Base-by-base conservation (phyloP, 1,140 invertebrate species). In the Macrotrachela quadricornifera region DNA sequence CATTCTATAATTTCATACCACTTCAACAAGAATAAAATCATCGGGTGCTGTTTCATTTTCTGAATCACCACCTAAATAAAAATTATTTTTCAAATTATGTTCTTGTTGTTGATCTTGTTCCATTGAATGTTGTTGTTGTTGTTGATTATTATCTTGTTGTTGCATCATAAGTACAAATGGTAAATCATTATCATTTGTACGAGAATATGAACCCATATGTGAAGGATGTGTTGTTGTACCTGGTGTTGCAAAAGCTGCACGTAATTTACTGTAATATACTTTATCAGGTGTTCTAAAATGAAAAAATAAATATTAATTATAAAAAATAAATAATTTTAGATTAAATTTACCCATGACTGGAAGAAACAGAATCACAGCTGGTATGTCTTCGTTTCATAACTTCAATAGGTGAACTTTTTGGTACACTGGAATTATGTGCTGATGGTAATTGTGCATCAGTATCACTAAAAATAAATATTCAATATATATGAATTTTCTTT, bases 1-100 rank as follows among this genome's bases (percentile, higher is more conserved):
- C n/a, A n/a, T n/a, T n/a, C n/a, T n/a, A 43, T n/a, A 50, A 42
- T 14, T 39, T 55, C 59, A 37, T 52, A 62, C 62, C 59, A 62
- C 48, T 68, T 80, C 78, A 69, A 80, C 77, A 75, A 80, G 77
- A 65, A 80, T 79, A 74, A 80, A 80, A 67, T 79, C 78, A 59
- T 79, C 78, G 58, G 75, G 71, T 49, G 71, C 21, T 30, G 21
- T 30, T 30, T 30, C 21, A 30, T 30, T 30, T 30, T 30, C 21
- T 30, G 21, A 30, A 30, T 30, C 21, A 30, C 21, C 21, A 30
- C 21, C 8, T 30, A 2, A 2, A 30, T 30, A 30, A 30, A 30
- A 30, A 30, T 30, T 30, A 30, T 8, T 30, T 30, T 30, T 30
- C 2, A 30, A 2, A 21, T 38, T 43, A 46, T 48, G 1, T 41